Conservation (phyloP, 2,797 vertebrate genomes). For the Hippocampus kuda region DNA sequence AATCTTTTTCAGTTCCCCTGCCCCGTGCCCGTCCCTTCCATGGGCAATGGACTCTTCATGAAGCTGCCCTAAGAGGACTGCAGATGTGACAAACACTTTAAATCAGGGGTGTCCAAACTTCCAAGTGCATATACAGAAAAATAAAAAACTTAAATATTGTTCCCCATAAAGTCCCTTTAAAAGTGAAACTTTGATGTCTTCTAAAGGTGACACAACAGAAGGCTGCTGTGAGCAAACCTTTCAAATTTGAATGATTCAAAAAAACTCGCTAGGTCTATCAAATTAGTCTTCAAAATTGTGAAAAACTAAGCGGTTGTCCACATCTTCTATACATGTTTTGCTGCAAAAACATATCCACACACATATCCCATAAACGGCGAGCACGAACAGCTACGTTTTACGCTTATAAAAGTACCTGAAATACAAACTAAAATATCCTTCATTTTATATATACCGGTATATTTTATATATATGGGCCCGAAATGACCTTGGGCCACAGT, state of each 20-base stretch:
- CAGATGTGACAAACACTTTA: not conserved
- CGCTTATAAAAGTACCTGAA: too few species aligned
- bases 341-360: too few species aligned
- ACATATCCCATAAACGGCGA: too few species aligned
- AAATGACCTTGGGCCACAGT: not conserved
- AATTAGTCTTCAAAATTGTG: not conserved
- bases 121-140: not conserved
- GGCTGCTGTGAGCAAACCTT: not conserved
- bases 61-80: slow-evolving; percentile 61
- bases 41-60: slow-evolving; percentile 87
- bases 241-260: not conserved
- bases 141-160: not conserved
- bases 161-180: not conserved
- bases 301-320: not conserved
- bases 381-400: too few species aligned
- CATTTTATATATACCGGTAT: too few species aligned
- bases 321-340: not conserved
- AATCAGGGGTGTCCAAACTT: slow-evolving; percentile 2
- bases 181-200: not conserved
- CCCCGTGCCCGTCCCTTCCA: slow-evolving; percentile 79
- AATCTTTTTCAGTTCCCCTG: slow-evolving; percentile 92
- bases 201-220: not conserved
- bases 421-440: too few species aligned
- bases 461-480: too few species aligned
- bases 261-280: not conserved